Evolutionary conservation across 2,888 invertebrate genomes (phyloP), one percentile per base, ranked within the genome.

Genomic region (Cantharis lateralis): DNA sequence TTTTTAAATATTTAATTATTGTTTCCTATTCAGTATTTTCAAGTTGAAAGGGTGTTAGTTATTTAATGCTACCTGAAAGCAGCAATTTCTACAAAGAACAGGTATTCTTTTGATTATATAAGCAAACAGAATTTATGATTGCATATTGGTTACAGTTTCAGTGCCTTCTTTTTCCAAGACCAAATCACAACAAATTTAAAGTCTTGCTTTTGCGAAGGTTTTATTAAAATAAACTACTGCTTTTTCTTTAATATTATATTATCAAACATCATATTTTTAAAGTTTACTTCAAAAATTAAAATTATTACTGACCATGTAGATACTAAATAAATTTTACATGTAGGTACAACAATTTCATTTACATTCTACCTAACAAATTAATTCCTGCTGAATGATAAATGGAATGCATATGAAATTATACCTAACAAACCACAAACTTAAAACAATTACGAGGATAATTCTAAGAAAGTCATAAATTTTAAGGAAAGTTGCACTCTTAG

Each of bases 381-480:
- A 48, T 48, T n/a, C 7, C 48, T 48, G 13, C 48, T n/a, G 48
- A 9, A 48, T 48, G 48, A 48, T 48, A 48, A 48, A 48, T 48
- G 48, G 48, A 48, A 48, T 48, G 48, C 48, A 48, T 48, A 48
- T 48, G 48, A 64, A 64, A 66, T 18, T 66, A 18, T 66, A 66
- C 18, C 24, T n/a, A 66, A 66, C 18, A 62, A 32, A 16, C 64
- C 71, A n/a, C 28, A 62, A 71, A 68, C 68, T 68, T 71, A 48
- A 75, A 75, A 75, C 71, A 75, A 75, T 71, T 75, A 72, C 68
- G 18, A 75, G 68, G 62, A 75, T 75, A 75, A 75, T 68, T 75
- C 68, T 75, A 66, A 63, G 18, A 63, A 66, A 66, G 64, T 66
- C 64, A 20, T 66, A 66, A 66, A 66, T 66, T 66, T 15, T 20